Percentiles rank a stretch among this genome's conserved stretches.
These are phyloP conservation scores for Caradrina clavipalpis DNA, from an alignment of 2,888 invertebrate genomes.

Conservation along the genomic window DNA sequence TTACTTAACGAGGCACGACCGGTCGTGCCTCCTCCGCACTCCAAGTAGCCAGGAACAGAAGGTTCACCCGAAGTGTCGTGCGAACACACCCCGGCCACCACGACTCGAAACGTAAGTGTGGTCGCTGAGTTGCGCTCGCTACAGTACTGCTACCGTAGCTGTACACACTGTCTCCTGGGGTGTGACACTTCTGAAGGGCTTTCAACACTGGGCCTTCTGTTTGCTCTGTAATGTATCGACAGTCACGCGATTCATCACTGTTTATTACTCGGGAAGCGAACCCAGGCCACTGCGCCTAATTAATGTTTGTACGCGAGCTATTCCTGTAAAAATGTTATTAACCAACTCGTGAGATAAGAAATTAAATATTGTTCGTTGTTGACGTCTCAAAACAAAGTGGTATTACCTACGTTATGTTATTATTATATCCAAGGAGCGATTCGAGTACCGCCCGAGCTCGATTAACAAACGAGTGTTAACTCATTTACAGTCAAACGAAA, in stretches of 20 bases:
- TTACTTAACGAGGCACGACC: conserved; percentile 53
- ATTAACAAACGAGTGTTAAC: too few species aligned
- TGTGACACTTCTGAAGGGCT: neutral
- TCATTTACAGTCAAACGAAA: too few species aligned
- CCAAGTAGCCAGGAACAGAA: conserved; percentile 7
- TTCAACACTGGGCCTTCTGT: conserved; percentile 6
- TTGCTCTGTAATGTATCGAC: neutral
- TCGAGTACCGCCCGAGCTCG: neutral
- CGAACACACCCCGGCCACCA: neutral
- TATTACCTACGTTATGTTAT: neutral
- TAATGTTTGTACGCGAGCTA: conserved; percentile 47
- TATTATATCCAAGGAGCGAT: neutral
- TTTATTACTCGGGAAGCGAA: conserved; percentile 51
- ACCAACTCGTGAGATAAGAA: conserved; percentile 17
- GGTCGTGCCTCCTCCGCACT: conserved; percentile 8
- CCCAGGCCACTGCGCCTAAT: conserved; percentile 34
- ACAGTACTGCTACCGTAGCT: too few species aligned
- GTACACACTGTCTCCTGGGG: too few species aligned
- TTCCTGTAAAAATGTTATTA: conserved; percentile 36
- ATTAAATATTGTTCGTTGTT: conserved; percentile 9
- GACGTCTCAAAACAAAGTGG: neutral
- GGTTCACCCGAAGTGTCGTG: neutral
- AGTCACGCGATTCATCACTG: conserved; percentile 49
- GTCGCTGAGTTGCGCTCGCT: too few species aligned
- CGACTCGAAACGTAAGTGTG: neutral